These are phyloP conservation scores for Pithys albifrons DNA, from an alignment of 2,113 vertebrate genomes.

Conservation along the genomic window DNA sequence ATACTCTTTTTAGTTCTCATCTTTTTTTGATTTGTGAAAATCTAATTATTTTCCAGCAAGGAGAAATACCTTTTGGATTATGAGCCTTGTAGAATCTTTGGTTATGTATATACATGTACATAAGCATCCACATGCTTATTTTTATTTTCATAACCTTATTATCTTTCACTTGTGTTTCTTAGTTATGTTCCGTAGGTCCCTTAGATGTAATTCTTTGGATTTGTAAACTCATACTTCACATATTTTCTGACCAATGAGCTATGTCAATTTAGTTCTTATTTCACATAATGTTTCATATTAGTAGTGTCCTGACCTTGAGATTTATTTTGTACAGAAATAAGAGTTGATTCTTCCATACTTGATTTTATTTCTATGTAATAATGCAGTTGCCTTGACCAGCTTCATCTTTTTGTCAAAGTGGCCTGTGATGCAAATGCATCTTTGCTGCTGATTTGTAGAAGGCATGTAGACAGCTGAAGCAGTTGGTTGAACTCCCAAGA, in stretches of 20 bases:
- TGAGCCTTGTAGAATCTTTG: neutral
- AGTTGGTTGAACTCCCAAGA: neutral
- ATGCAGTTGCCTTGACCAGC: neutral
- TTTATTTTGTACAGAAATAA: neutral
- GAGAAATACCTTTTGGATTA: neutral
- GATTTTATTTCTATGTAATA: neutral
- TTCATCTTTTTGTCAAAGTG: neutral
- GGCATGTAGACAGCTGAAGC: neutral
- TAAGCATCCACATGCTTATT: neutral
- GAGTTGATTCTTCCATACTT: neutral
- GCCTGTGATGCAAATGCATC: neutral
- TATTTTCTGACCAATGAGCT: neutral
- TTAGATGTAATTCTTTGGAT: neutral
- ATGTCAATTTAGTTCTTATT: neutral
- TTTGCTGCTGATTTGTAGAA: neutral
- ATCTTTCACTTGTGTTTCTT: neutral
- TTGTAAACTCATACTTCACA: neutral
- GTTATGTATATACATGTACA: neutral
- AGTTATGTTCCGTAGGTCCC: neutral
- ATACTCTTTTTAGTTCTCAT: neutral
- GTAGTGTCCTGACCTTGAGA: neutral
- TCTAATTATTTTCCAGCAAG: neutral
- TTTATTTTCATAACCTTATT: neutral
- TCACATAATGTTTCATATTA: neutral
- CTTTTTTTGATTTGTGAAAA: neutral